Base-by-base conservation (phyloP, 1,140 invertebrate genomes). In the Pseudomyrmex concolor region DNA sequence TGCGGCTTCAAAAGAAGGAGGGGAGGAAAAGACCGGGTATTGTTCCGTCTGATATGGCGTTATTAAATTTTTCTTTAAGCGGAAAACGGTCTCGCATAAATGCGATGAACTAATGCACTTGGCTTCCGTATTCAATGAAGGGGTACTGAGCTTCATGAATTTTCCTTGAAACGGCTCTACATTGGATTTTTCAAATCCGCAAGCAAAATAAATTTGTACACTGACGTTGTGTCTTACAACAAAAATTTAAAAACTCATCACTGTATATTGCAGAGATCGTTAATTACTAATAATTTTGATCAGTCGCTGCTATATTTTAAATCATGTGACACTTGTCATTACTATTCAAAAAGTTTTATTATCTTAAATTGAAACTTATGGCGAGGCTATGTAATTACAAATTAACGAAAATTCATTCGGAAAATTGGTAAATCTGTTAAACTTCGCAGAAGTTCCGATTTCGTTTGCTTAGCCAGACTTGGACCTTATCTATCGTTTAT, bases 401-500 rank as follows among this genome's bases (percentile, higher is more conserved):
- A 34, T 34, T 80, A 0, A 25, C 15, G 34, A 62, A 50, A 77
- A 86, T 78, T 51, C 15, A 17, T 55, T 10, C 34, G 12, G 50
- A 68, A 54, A 19, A 63, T 34, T 34, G 34, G 34, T 1, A 72
- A 13, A 17, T 45, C 10, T 34, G 25, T 77, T 10, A 25, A 7
- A 45, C 22, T 45, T 71, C 55, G 50, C 51, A 74, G 64, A 57
- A 54, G 12, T 68, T 84, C 84, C 81, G 59, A 88, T 87, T 68
- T 66, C 72, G 62, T 76, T 67, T 71, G 54, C 55, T 55, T 57
- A 82, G 51, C 68, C 63, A 17, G 17, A 13, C 54, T 19, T 48
- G 73, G 78, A 88, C 70, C 73, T 88, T 86, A 86, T 88, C 86
- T 88, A 84, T 89, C 86, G 81, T 88, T 89, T 84, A 85, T 77